Base-by-base conservation (phyloP, 2,888 invertebrate genomes). In the Cistogaster globosa region DNA sequence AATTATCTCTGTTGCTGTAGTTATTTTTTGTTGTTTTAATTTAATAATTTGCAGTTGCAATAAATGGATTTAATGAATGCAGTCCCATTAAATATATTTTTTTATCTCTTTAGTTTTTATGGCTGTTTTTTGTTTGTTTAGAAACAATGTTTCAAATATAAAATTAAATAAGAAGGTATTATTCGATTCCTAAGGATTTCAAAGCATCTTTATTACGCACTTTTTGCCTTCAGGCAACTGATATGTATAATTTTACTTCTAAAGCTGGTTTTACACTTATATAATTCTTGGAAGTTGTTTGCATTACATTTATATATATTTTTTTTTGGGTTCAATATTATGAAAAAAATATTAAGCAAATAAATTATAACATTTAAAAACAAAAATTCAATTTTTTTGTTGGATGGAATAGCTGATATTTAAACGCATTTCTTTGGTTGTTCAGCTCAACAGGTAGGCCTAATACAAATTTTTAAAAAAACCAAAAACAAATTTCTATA, bases 21-120 rank as follows among this genome's bases (percentile, higher is more conserved):
- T 89, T 6, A 53, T 58, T 77, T 75, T 62, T 87, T 84, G 86
- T 88, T 88, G 86, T 88, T 88, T 88, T 88, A 88, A 89, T 88
- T 83, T 83, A 90, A 90, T 90, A 90, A 91, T 91, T 91, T 88
- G 88, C 88, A 88, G 89, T 89, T 89, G 88, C 89, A 90, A 89
- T 89, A 90, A 91, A 90, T 90, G 90, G 89, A 90, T 90, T 90
- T 90, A 91, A 91, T 90, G 91, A 90, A 90, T 91, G 90, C 90
- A 88, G 89, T 90, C 89, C 89, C 88, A 90, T 90, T 90, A 90
- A 89, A 80, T 80, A 65, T 80, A 57, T 79, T 90, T 87, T 83
- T 48, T 76, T 67, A 57, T 63, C 65, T 67, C 67, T 65, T 65
- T 38, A 42, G 22, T 51, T 75, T 69, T 71, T 55, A 18, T 57